Percentiles rank a stretch among this genome's conserved stretches.
Conservation (phyloP, 2,113 vertebrate genomes). For the Bufo bufo region DNA sequence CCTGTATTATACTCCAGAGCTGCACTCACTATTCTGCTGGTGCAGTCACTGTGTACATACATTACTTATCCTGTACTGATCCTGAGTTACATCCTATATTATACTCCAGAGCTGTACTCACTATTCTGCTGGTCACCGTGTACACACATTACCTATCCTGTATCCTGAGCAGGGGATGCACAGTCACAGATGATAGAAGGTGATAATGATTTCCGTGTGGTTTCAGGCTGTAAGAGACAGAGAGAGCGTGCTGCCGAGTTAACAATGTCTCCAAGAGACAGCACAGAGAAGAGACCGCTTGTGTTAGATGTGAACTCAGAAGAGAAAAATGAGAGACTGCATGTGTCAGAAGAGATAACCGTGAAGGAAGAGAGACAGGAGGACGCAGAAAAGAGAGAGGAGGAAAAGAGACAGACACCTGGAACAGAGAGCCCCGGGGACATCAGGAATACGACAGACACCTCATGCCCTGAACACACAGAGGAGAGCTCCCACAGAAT, state of each 20-base stretch:
- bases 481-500: background rate
- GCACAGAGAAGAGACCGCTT: background rate
- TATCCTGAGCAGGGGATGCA: background rate
- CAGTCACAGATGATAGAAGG: background rate
- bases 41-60: too few species aligned
- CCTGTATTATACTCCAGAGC: constrained; percentile 9
- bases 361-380: background rate
- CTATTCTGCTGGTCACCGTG: too few species aligned
- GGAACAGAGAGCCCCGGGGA: background rate
- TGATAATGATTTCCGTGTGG: background rate
- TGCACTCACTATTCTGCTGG: background rate
- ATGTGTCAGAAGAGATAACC: background rate
- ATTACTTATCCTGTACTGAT: too few species aligned
- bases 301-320: background rate
- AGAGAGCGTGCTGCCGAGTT: background rate
- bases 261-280: background rate
- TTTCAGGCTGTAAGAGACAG: constrained; percentile 5
- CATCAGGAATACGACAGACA: background rate
- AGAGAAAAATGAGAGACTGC: background rate
- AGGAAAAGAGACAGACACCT: background rate
- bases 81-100: too few species aligned
- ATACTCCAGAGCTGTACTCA: background rate
- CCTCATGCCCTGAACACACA: background rate
- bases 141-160: background rate
- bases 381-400: background rate